These are phyloP conservation scores for Troglohyphantes excavatus DNA, from an alignment of 2,888 invertebrate species.

Conservation along the genomic window DNA sequence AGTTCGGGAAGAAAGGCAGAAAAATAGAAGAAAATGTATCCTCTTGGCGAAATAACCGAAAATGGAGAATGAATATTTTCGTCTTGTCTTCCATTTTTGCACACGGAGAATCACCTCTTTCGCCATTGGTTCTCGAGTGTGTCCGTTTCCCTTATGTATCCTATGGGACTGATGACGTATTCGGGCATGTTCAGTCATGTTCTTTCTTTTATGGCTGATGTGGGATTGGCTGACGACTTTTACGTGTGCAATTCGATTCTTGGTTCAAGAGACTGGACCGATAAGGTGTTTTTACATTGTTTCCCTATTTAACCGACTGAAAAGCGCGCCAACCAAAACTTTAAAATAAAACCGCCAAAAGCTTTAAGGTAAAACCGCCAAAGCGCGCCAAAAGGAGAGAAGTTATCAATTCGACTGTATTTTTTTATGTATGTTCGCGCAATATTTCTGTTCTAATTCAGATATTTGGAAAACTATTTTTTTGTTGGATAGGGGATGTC, in stretches of 20 bases:
- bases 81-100: not conserved
- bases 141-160: not conserved
- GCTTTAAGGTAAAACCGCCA: too few relatives aligned
- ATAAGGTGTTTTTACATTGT: not conserved
- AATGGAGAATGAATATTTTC: not conserved
- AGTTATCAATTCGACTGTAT: too few relatives aligned
- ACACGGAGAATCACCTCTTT: not conserved
- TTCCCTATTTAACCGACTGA: too few relatives aligned
- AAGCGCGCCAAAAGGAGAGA: too few relatives aligned
- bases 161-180: not conserved
- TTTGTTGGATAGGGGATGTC: too few relatives aligned
- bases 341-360: too few relatives aligned
- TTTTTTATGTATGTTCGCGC: too few relatives aligned
- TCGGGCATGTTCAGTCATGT: not conserved
- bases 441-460: too few relatives aligned
- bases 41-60: not conserved
- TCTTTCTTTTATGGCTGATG: not conserved
- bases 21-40: slow-evolving; percentile 1
- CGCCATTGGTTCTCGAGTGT: not conserved
- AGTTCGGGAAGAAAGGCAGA: not conserved
- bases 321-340: too few relatives aligned
- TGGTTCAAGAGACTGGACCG: not conserved
- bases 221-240: not conserved
- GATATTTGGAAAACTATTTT: too few relatives aligned
- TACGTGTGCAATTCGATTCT: not conserved